Base-by-base conservation (phyloP, 2,888 invertebrate species). In the Icerya purchasi region DNA sequence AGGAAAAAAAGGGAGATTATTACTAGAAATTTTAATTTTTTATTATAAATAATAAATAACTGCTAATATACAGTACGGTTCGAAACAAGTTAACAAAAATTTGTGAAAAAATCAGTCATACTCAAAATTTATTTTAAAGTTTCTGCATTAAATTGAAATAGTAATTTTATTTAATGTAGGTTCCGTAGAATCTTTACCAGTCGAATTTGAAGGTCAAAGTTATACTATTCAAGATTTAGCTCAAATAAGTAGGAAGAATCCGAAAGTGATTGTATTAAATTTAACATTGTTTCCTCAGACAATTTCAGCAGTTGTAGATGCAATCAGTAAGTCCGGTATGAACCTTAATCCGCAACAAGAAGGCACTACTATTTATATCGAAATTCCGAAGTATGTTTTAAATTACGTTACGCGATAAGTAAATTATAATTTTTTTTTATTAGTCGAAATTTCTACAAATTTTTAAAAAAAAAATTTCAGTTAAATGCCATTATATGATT, bases 301-400 rank as follows among this genome's bases (percentile, higher is more conserved):
- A 8, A 84, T 89, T 67, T 85, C 86, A 8, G 77, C 81, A 64
- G 85, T 84, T 3, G 66, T 91, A 24, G 81, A 82, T 68, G 81
- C 87, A 1, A 78, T 96, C 55, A 72, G 77, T 58, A 79, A 79
- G 50, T 89, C 90, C 61, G 91, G 92, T 10, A 79, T 94, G 76
- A 91, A 91, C 71, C 73, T 94, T 59, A 93, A 89, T 74, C 91
- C 93, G 0, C 93, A 94, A 70, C 91, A 92, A 71, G 94, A 96
- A 69, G 92, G 92, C 22, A 91, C 89, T 1, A 87, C 86, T 1
- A 72, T 96, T 55, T 93, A 80, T 71, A 77, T 96, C 57, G 86
- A 89, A 50, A 78, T 92, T 65, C 91, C 93, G 14, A 92, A 90
- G 83, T 83, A 75, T 75, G 74, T 22, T 2, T 5, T 8, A 8